Conservation (phyloP, 2,113 vertebrate genomes). For the Rhineura floridana region DNA sequence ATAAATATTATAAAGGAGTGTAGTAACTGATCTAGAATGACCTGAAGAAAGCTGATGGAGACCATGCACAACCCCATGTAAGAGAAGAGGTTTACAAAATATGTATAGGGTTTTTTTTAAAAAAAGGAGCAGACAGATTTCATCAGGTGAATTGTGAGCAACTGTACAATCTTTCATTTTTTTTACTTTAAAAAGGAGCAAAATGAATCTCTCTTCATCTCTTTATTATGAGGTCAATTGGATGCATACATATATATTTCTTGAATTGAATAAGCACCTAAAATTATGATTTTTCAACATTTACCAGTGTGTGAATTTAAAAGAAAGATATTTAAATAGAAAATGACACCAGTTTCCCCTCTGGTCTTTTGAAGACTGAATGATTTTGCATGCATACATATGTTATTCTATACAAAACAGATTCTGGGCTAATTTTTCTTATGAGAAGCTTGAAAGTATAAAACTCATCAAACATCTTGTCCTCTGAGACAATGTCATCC, state of each 20-base stretch:
- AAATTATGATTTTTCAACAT: conserved; percentile 73
- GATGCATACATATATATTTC: conserved; percentile 55
- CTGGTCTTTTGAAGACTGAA: conserved; percentile 76
- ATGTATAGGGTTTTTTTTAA: too few species aligned
- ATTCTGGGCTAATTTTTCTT: conserved; percentile 78
- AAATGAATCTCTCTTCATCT: background rate
- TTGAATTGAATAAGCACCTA: conserved; percentile 67
- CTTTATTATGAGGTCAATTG: conserved; percentile 50
- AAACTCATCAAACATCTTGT: conserved; percentile 80
- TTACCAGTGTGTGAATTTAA: conserved; percentile 74
- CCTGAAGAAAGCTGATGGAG: background rate
- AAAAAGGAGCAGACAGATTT: conserved; percentile 9
- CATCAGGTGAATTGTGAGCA: conserved; percentile 50
- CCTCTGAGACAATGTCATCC: conserved; percentile 80
- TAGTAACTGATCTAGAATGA: background rate
- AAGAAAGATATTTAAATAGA: conserved; percentile 76
- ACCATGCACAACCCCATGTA: background rate
- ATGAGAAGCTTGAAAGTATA: conserved; percentile 77
- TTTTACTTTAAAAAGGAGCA: conserved; percentile 25
- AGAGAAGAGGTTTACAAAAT: background rate
- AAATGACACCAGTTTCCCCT: conserved; percentile 69
- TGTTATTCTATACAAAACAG: conserved; percentile 69
- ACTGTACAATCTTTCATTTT: conserved; percentile 44
- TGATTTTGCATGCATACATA: conserved; percentile 38
- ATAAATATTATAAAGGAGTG: background rate